phyloP scores from a whole-genome alignment of 2,888 invertebrate genomes.

The Dolomedes plantarius region DNA sequence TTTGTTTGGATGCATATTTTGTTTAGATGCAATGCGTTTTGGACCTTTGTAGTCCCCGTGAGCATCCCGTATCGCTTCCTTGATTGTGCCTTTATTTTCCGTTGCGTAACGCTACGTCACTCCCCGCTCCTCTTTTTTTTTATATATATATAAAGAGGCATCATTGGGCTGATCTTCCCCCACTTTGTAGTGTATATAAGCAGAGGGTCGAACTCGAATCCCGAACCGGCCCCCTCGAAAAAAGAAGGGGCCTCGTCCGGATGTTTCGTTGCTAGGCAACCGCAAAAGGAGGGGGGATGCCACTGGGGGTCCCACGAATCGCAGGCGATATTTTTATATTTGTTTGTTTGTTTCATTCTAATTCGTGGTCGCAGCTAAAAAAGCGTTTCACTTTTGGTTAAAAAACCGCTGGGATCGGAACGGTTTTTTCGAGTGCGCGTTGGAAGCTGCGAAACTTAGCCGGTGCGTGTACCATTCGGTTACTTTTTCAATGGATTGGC shows the following conservation, averaged over 20 bases:
- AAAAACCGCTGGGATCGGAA: constrained; percentile 12
- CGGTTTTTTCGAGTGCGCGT: not conserved
- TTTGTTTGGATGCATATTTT: too few species aligned
- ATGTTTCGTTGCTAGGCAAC: constrained; percentile 70
- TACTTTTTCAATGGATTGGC: not conserved
- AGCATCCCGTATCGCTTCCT: not conserved
- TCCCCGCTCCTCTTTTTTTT: not conserved
- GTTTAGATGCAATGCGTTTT: too few species aligned
- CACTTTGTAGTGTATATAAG: constrained; percentile 55
- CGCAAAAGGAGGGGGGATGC: constrained; percentile 37
- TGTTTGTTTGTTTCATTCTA: constrained; percentile 68
- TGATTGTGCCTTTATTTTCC: not conserved
- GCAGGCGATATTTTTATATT: constrained; percentile 54
- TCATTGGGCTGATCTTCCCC: constrained; percentile 58
- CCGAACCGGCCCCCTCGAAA: constrained; percentile 26
- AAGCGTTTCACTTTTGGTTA: constrained; percentile 45
- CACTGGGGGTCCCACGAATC: constrained; percentile 57
- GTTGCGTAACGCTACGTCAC: not conserved
- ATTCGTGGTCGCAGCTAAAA: constrained; percentile 57
- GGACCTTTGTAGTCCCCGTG: too few species aligned
- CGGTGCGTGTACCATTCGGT: not conserved
- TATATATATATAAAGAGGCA: constrained; percentile 44
- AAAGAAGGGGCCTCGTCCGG: constrained; percentile 58
- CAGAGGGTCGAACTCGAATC: constrained; percentile 43
- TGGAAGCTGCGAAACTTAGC: not conserved